phyloP scores from a whole-genome alignment of 2,113 vertebrate species.

The Mus spicilegus region DNA sequence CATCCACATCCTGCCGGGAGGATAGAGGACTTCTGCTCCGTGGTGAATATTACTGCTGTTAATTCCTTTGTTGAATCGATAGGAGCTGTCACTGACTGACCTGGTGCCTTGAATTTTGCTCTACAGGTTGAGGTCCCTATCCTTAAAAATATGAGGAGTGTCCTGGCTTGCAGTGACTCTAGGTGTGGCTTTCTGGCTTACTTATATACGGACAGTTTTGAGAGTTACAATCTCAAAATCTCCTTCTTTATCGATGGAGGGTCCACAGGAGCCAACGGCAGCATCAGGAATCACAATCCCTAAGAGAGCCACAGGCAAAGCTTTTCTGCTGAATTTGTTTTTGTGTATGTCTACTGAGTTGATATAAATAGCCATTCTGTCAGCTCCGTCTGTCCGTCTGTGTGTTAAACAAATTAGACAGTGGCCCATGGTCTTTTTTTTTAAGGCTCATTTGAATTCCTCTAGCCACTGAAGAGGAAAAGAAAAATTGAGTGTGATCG shows the following conservation, averaged over 20 bases:
- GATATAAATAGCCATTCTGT: constrained; percentile 63
- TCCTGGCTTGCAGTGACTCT: constrained; percentile 80
- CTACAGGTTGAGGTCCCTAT: constrained; percentile 75
- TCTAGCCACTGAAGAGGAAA: constrained; percentile 25
- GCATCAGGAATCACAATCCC: constrained; percentile 42
- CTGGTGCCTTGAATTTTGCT: constrained; percentile 68
- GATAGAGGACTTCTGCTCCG: background rate
- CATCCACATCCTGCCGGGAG: background rate
- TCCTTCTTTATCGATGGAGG: constrained; percentile 58
- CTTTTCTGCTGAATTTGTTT: constrained; percentile 49
- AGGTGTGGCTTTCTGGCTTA: constrained; percentile 52
- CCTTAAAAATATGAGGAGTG: constrained; percentile 43
- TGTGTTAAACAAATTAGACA: constrained; percentile 10
- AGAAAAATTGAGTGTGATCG: constrained; percentile 38
- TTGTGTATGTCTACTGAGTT: constrained; percentile 14
- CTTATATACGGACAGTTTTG: constrained; percentile 45
- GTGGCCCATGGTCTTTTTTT: constrained; percentile 28
- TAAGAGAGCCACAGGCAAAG: constrained; percentile 55
- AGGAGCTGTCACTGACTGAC: constrained; percentile 67
- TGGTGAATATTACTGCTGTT: constrained; percentile 43
- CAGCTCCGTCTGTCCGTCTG: constrained; percentile 19
- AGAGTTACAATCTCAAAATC: constrained; percentile 65
- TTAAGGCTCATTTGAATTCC: constrained; percentile 59
- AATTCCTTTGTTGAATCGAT: constrained; percentile 69
- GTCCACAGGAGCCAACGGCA: constrained; percentile 23